phyloP scores from a whole-genome alignment of 2,888 invertebrate species.

The Diaperis boleti region DNA sequence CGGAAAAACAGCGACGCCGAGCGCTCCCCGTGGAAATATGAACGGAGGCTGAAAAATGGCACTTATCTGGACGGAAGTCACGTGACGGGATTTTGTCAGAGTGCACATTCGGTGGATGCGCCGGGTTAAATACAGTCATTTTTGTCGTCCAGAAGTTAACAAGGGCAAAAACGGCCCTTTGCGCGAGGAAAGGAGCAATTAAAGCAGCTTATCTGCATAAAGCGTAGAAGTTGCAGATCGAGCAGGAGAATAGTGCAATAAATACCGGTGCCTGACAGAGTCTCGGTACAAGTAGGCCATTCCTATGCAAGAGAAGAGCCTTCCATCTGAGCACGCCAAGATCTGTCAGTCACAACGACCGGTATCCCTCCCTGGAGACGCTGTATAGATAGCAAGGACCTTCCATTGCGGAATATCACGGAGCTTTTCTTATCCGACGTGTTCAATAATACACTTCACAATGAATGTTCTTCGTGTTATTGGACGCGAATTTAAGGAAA shows the following conservation, averaged over 20 bases:
- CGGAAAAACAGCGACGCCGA: conserved; percentile 51
- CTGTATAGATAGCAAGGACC: conserved; percentile 40
- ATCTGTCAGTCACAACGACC: conserved; percentile 67
- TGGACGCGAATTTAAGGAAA: conserved; percentile 9
- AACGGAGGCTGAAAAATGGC: conserved; percentile 38
- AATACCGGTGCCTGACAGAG: conserved; percentile 62
- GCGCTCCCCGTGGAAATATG: conserved; percentile 51
- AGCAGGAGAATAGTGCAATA: conserved; percentile 59
- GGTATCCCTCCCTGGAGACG: conserved; percentile 61
- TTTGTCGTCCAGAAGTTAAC: too few species aligned
- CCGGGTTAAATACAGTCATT: neutral
- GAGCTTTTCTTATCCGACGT: conserved; percentile 39
- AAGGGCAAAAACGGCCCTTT: too few species aligned
- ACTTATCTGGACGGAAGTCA: conserved; percentile 25
- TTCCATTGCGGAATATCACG: conserved; percentile 39
- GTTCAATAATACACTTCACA: conserved; percentile 37
- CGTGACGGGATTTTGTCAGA: too few species aligned
- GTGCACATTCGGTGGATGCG: neutral
- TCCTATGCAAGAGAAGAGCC: conserved; percentile 65
- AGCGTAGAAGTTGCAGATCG: conserved; percentile 61
- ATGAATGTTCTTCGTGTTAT: conserved; percentile 21
- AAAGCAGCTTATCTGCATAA: conserved; percentile 66
- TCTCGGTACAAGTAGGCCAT: conserved; percentile 65
- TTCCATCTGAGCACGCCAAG: conserved; percentile 67
- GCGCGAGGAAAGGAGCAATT: conserved; percentile 59